Percentiles rank a stretch among this genome's conserved stretches.
phyloP scores from a whole-genome alignment of 1,140 invertebrate genomes.

The Zaprionus capensis region DNA sequence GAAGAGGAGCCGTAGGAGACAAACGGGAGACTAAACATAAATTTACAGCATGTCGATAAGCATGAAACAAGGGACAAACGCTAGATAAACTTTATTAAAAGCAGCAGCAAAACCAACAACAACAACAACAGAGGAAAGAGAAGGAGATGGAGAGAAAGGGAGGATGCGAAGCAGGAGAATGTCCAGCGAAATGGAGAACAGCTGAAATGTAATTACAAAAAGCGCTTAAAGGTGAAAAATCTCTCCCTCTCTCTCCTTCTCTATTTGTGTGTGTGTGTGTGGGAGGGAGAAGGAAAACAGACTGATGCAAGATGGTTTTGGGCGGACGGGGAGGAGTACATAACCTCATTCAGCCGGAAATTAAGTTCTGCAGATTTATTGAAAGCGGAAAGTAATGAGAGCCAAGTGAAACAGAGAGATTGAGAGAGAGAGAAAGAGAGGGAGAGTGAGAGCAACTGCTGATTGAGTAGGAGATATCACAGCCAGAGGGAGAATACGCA shows the following conservation, averaged over 20 bases:
- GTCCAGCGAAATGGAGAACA: conserved; percentile 61
- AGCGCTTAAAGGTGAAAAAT: conserved; percentile 81
- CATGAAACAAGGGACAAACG: conserved; percentile 78
- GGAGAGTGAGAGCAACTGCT: conserved; percentile 11
- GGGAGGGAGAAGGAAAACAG: conserved; percentile 8
- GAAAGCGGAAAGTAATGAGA: conserved; percentile 84
- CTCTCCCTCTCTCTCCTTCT: conserved; percentile 29
- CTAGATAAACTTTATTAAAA: conserved; percentile 83
- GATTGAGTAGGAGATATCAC: conserved; percentile 44
- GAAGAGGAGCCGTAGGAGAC: conserved; percentile 18
- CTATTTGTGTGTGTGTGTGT: conserved; percentile 29
- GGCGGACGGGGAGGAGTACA: conserved; percentile 24
- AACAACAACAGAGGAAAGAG: background rate
- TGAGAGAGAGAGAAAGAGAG: conserved; percentile 10
- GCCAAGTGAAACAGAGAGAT: conserved; percentile 34
- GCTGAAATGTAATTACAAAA: conserved; percentile 82
- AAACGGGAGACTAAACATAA: conserved; percentile 68
- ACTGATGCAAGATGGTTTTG: conserved; percentile 14
- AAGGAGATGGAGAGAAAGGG: background rate
- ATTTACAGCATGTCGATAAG: conserved; percentile 77
- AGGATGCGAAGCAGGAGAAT: conserved; percentile 14
- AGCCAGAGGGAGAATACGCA: conserved; percentile 10
- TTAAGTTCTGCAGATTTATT: conserved; percentile 84
- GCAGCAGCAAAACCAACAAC: conserved; percentile 51
- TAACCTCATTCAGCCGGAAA: conserved; percentile 82